Evolutionary conservation across 1,140 invertebrate species (phyloP).

Genomic region (Hycleus cichorii): DNA sequence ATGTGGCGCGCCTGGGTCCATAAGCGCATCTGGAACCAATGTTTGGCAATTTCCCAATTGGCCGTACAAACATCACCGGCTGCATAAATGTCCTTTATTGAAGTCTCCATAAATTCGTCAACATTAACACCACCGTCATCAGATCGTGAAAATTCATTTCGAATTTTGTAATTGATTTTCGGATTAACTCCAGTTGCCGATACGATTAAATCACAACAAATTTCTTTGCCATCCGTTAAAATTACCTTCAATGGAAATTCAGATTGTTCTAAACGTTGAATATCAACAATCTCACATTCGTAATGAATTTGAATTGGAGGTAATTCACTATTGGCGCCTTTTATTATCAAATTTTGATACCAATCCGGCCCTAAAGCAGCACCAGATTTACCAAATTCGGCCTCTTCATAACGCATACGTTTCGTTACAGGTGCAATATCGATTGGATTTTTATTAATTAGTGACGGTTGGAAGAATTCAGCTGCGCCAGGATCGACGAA

Average conservation of each 20-base stretch:
- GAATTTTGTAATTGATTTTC: conserved; percentile 51
- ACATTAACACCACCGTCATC: conserved; percentile 74
- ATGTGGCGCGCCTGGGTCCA: conserved; percentile 98
- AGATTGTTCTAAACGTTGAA: conserved; percentile 27
- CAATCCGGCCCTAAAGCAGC: conserved; percentile 94
- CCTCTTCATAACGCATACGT: conserved; percentile 62
- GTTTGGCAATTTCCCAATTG: conserved; percentile 64
- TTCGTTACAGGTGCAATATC: conserved; percentile 45
- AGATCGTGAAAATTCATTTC: conserved; percentile 50
- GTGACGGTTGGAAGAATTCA: conserved; percentile 71
- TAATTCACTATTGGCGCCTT: conserved; percentile 46
- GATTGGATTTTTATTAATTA: conserved; percentile 28
- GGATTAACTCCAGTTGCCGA: conserved; percentile 92
- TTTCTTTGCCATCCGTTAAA: conserved; percentile 65
- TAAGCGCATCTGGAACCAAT: conserved; percentile 95
- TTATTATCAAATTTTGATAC: conserved; percentile 65
- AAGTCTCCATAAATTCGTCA: conserved; percentile 80
- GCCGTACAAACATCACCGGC: conserved; percentile 90
- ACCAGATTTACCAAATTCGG: conserved; percentile 49
- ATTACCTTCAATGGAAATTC: conserved; percentile 65
- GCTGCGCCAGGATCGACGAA: conserved; percentile 95
- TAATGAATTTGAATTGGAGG: conserved; percentile 52
- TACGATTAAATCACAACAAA: conserved; percentile 86
- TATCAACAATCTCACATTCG: conserved; percentile 59
- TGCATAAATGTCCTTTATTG: conserved; percentile 73